phyloP scores from a whole-genome alignment of 1,140 invertebrate species.

The Rhopalosiphum padi region DNA sequence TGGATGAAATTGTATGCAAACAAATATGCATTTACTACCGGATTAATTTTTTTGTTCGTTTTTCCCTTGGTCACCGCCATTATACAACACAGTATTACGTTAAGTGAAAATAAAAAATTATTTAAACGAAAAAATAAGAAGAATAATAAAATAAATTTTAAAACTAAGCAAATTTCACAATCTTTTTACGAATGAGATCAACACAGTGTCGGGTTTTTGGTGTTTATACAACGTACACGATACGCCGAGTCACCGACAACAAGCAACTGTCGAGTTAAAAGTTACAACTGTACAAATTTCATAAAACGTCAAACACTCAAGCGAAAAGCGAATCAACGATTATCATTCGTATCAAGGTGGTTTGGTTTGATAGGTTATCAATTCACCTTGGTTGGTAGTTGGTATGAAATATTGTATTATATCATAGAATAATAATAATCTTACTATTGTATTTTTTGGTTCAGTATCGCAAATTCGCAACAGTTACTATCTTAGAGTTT shows the following conservation, averaged over 20 bases:
- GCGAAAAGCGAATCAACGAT: neutral
- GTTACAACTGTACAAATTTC: neutral
- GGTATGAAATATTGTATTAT: too few relatives aligned
- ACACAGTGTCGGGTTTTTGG: neutral
- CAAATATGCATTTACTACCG: conserved; percentile 63
- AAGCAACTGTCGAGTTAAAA: neutral
- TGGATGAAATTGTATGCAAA: conserved; percentile 64
- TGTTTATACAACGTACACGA: neutral
- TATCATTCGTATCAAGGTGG: neutral
- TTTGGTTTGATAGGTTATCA: too few relatives aligned
- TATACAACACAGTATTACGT: neutral
- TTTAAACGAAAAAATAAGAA: neutral
- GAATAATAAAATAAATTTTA: neutral
- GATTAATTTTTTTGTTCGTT: conserved; percentile 61
- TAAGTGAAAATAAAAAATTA: neutral
- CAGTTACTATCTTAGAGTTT: neutral
- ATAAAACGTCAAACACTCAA: neutral
- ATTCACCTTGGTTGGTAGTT: too few relatives aligned
- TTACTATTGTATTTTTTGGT: too few relatives aligned
- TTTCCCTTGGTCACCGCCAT: conserved; percentile 41
- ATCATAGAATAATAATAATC: too few relatives aligned
- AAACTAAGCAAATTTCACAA: neutral
- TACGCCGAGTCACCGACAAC: neutral
- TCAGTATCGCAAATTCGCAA: too few relatives aligned
- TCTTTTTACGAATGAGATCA: neutral